Conservation (phyloP, 2,113 vertebrate genomes). For the Barbus barbus region DNA sequence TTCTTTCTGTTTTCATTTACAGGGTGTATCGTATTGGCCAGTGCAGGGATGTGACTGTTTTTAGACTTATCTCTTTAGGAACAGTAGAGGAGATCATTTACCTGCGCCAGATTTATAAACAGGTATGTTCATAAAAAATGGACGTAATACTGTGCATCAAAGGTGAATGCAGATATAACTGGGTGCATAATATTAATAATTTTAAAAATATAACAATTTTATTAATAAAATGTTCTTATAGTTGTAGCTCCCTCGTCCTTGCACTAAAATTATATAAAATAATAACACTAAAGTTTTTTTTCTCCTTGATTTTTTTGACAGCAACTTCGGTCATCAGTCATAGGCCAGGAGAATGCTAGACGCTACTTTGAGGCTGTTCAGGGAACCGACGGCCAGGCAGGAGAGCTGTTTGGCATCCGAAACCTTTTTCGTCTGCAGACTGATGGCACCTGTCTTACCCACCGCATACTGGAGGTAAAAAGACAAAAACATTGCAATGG, state of each 20-base stretch:
- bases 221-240: too few species aligned
- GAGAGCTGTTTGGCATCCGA: slow-evolving; percentile 90
- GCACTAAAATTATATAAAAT: too few species aligned
- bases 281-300: too few species aligned
- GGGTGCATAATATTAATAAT: too few species aligned
- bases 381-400: slow-evolving; percentile 83
- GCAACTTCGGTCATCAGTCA: slow-evolving; percentile 91
- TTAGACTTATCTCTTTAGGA: slow-evolving; percentile 91
- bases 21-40: slow-evolving; percentile 97
- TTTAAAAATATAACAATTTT: too few species aligned
- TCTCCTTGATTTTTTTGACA: slow-evolving; percentile 75
- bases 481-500: too few species aligned
- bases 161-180: neutral
- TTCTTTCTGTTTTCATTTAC: slow-evolving; percentile 44
- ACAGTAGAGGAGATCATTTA: slow-evolving; percentile 97
- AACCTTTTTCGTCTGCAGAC: slow-evolving; percentile 91
- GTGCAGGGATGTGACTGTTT: slow-evolving; percentile 89
- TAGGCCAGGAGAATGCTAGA: slow-evolving; percentile 89
- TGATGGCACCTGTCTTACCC: slow-evolving; percentile 89
- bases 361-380: slow-evolving; percentile 95
- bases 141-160: neutral
- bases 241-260: too few species aligned
- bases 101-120: slow-evolving; percentile 94
- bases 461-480: slow-evolving; percentile 87
- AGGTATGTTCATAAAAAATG: slow-evolving; percentile 73